phyloP scores from a whole-genome alignment of 2,113 vertebrate species.

The Sphyrna mokarran region DNA sequence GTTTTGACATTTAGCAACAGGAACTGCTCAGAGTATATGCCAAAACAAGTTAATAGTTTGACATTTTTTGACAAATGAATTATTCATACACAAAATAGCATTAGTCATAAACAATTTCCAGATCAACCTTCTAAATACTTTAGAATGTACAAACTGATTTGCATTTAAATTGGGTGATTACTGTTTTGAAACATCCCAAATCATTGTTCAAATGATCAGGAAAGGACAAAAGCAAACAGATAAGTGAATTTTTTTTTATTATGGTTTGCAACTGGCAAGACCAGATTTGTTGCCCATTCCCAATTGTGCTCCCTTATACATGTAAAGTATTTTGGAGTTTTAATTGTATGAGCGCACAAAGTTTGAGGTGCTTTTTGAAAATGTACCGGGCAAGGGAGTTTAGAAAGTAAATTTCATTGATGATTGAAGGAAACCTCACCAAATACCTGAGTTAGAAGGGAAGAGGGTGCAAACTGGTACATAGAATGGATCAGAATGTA shows the following conservation, averaged over 20 bases:
- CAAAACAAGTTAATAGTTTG: neutral
- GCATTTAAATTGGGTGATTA: neutral
- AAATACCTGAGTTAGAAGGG: neutral
- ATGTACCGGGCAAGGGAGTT: neutral
- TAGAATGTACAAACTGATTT: neutral
- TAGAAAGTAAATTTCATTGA: neutral
- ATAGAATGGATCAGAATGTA: neutral
- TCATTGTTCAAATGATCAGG: neutral
- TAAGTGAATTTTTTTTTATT: neutral
- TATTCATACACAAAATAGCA: neutral
- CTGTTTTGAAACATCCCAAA: neutral
- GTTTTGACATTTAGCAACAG: neutral
- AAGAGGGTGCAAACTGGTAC: neutral
- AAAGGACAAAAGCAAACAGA: neutral
- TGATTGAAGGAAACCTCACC: too few relatives aligned
- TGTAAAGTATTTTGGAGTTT: neutral
- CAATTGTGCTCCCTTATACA: neutral
- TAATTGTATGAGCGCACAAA: neutral
- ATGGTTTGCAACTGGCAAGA: too few relatives aligned
- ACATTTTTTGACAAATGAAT: neutral
- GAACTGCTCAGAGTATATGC: neutral
- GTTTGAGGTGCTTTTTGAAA: neutral
- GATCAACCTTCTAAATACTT: neutral
- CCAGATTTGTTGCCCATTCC: too few relatives aligned
- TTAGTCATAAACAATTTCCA: neutral